Evolutionary conservation across 2,113 vertebrate genomes (phyloP).

Genomic region (Opisthocomus hoazin): DNA sequence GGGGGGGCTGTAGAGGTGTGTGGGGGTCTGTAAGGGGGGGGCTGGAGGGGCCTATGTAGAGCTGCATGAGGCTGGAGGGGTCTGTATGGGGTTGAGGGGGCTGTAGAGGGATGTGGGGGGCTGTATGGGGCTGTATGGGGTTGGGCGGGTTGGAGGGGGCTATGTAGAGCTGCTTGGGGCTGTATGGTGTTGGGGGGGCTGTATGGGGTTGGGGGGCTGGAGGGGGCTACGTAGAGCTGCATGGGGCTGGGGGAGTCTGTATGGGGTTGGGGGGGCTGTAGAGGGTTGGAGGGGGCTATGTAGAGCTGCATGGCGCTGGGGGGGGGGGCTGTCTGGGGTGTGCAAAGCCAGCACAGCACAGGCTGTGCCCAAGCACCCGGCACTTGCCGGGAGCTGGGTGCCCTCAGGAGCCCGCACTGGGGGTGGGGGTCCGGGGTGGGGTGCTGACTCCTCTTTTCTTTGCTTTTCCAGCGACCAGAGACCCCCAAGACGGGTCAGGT

Average conservation of each 20-base stretch:
- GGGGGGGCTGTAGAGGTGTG: neutral
- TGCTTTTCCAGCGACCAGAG: neutral
- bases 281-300: neutral
- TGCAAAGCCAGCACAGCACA: neutral
- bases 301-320: too few species aligned
- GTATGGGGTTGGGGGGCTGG: neutral
- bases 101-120: neutral
- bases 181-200: neutral
- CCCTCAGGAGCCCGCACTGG: neutral
- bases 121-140: too few species aligned
- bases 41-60: neutral
- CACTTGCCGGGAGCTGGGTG: neutral
- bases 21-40: too few species aligned
- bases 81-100: neutral
- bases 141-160: neutral
- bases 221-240: neutral
- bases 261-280: neutral
- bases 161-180: too few species aligned
- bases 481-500: accelerated
- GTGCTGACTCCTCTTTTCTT: neutral
- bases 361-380: neutral
- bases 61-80: too few species aligned
- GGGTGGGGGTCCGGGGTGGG: accelerated
- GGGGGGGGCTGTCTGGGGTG: accelerated
- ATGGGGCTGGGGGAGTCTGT: neutral